phyloP scores from a whole-genome alignment of 2,888 invertebrate genomes.

The Harpalus rufipes region DNA sequence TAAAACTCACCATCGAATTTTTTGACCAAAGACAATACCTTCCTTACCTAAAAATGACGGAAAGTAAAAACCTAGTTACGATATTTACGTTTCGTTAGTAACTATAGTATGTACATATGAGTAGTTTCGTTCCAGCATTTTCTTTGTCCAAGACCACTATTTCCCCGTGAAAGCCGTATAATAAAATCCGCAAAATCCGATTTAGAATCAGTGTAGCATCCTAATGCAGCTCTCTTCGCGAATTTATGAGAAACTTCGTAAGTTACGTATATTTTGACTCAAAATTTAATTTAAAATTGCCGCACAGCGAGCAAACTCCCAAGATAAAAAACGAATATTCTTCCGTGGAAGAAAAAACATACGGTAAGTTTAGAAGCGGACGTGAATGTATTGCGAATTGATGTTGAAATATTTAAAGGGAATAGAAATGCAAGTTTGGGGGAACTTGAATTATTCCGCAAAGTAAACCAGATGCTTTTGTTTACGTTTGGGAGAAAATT shows the following conservation, averaged over 20 bases:
- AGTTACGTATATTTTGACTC: conserved; percentile 63
- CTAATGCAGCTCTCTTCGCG: conserved; percentile 52
- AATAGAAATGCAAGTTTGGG: conserved; percentile 30
- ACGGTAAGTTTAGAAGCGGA: conserved; percentile 26
- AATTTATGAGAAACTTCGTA: conserved; percentile 52
- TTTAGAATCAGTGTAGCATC: conserved; percentile 62
- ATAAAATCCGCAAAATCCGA: conserved; percentile 61
- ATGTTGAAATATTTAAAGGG: conserved; percentile 45
- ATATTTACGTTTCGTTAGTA: background rate
- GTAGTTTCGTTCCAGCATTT: background rate
- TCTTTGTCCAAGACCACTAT: background rate
- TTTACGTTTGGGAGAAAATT: conserved; percentile 14
- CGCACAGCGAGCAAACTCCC: conserved; percentile 44
- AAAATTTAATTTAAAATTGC: conserved; percentile 65
- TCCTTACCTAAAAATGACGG: too few species aligned
- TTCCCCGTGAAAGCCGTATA: conserved; percentile 27
- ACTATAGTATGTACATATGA: background rate
- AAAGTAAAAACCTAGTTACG: too few species aligned
- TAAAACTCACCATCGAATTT: too few species aligned
- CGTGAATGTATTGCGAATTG: conserved; percentile 46
- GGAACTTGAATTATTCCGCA: conserved; percentile 38
- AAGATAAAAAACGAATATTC: conserved; percentile 35
- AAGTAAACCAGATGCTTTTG: conserved; percentile 39
- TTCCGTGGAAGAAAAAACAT: conserved; percentile 22
- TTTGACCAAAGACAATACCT: too few species aligned